Percentiles rank a stretch among this genome's conserved stretches.
Conservation (phyloP, 2,888 invertebrate genomes). For the Drosophila sordidapex region DNA sequence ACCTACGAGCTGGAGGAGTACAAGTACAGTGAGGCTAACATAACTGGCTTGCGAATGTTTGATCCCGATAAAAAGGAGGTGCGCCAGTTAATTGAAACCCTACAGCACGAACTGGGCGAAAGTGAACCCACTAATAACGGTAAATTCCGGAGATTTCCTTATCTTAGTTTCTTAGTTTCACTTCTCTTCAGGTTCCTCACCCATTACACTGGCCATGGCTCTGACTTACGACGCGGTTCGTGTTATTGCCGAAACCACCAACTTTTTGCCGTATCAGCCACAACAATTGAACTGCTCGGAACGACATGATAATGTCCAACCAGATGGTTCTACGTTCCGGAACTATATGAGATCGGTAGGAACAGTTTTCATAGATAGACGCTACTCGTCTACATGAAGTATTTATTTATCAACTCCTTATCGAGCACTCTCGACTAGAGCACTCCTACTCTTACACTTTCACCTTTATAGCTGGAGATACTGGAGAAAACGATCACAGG, state of each 20-base stretch:
- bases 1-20: slow-evolving; percentile 89
- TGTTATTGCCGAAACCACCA: slow-evolving; percentile 91
- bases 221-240: slow-evolving; percentile 93
- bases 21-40: slow-evolving; percentile 92
- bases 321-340: slow-evolving; percentile 91
- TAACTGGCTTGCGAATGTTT: slow-evolving; percentile 90
- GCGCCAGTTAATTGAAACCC: slow-evolving; percentile 80
- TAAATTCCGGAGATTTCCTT: not conserved
- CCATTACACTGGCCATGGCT: slow-evolving; percentile 88
- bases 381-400: not conserved
- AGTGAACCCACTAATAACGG: slow-evolving; percentile 50
- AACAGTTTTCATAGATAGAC: not conserved
- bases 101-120: slow-evolving; percentile 65
- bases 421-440: not conserved
- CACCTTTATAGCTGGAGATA: slow-evolving; percentile 82
- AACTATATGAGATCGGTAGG: slow-evolving; percentile 88
- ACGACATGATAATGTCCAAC: slow-evolving; percentile 87
- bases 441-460: not conserved
- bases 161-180: not conserved
- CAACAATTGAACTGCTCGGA: slow-evolving; percentile 87
- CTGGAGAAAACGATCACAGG: slow-evolving; percentile 88
- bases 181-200: slow-evolving; percentile 65
- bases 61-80: slow-evolving; percentile 87
- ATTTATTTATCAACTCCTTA: not conserved
- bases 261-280: slow-evolving; percentile 86